phyloP scores from a whole-genome alignment of 2,797 vertebrate species.

The Tolypeutes matacus region DNA sequence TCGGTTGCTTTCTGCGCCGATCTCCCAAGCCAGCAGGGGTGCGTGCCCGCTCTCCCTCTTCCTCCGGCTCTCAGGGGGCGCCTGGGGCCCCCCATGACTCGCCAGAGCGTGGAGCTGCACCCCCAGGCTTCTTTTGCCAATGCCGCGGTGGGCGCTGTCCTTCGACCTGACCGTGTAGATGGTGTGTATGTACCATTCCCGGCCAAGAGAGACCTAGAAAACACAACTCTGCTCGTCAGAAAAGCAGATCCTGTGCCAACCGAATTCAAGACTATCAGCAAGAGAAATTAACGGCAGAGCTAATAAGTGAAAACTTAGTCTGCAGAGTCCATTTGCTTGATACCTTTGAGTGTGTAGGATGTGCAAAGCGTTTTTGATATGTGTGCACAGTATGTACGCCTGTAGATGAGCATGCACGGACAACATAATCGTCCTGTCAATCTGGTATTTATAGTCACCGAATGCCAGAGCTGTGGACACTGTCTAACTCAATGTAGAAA shows the following conservation, averaged over 20 bases:
- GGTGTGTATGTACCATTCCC: constrained; percentile 97
- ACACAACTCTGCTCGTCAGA: constrained; percentile 39
- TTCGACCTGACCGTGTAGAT: constrained; percentile 96
- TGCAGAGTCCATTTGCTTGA: not conserved
- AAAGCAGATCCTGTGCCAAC: not conserved
- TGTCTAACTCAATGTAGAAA: not conserved
- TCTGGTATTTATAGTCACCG: not conserved
- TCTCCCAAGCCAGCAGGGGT: constrained; percentile 88
- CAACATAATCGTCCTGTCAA: too few relatives aligned
- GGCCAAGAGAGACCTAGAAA: constrained; percentile 93
- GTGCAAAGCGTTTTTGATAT: not conserved
- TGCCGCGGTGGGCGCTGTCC: constrained; percentile 90
- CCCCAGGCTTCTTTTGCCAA: constrained; percentile 94
- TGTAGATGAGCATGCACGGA: too few relatives aligned
- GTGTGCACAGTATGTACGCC: too few relatives aligned
- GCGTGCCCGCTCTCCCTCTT: constrained; percentile 87
- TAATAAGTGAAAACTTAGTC: not conserved
- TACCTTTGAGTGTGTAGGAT: not conserved
- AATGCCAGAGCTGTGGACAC: not conserved
- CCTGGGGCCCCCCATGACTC: constrained; percentile 69
- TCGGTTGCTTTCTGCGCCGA: constrained; percentile 91
- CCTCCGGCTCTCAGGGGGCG: constrained; percentile 73
- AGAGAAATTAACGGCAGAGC: not conserved
- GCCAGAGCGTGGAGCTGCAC: constrained; percentile 89
- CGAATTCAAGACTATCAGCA: not conserved